phyloP scores from a whole-genome alignment of 1,140 invertebrate species.

The Holcopasites calliopsidis region DNA sequence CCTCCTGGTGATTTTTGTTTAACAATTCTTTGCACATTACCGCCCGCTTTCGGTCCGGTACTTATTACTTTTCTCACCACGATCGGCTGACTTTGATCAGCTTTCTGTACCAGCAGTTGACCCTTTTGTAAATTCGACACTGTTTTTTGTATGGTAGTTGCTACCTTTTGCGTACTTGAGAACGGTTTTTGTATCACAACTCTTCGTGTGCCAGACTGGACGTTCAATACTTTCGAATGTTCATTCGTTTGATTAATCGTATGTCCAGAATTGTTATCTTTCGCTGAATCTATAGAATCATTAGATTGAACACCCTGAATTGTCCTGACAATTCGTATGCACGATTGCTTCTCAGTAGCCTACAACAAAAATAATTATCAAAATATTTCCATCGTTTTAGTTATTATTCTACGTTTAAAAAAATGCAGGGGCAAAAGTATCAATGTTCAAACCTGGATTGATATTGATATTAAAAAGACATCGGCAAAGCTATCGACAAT shows the following conservation, averaged over 20 bases:
- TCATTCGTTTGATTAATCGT: conserved; percentile 20
- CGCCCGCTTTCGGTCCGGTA: conserved; percentile 15
- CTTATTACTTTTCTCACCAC: conserved; percentile 13
- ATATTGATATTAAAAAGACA: background rate
- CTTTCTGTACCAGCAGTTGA: conserved; percentile 32
- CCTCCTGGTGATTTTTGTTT: conserved; percentile 20
- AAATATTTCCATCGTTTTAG: background rate
- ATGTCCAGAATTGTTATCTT: conserved; percentile 40
- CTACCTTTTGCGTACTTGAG: conserved; percentile 56
- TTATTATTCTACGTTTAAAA: background rate
- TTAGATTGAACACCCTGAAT: conserved; percentile 63
- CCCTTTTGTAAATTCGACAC: conserved; percentile 64
- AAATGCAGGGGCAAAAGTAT: background rate
- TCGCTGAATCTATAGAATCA: conserved; percentile 24
- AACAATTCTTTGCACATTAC: conserved; percentile 37
- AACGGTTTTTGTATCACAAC: conserved; percentile 67
- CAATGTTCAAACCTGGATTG: background rate
- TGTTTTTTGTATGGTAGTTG: conserved; percentile 64
- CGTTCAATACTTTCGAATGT: conserved; percentile 34
- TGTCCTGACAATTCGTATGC: conserved; percentile 68
- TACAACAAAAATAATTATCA: conserved; percentile 51
- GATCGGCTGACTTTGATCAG: conserved; percentile 20
- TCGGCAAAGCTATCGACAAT: no score
- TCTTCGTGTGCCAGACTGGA: conserved; percentile 51
- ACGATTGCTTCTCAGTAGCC: conserved; percentile 58